Evolutionary conservation across 2,797 vertebrate genomes (phyloP).

Genomic region (Discoglossus pictus): DNA sequence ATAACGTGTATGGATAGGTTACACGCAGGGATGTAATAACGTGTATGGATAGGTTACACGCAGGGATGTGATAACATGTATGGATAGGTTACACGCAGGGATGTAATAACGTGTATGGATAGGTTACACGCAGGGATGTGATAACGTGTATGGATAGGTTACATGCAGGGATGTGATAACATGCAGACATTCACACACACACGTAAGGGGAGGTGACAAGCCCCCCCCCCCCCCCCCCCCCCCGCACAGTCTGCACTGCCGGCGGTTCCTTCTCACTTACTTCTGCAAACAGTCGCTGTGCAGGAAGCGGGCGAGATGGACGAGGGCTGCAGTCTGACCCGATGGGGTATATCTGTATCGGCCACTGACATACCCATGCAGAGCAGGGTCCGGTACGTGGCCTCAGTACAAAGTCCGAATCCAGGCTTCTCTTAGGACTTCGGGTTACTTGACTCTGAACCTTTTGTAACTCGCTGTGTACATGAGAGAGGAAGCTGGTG

Average conservation of each 20-base stretch:
- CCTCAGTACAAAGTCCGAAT: background rate
- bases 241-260: background rate
- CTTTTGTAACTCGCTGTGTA: no score
- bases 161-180: background rate
- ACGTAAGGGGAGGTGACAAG: background rate
- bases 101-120: background rate
- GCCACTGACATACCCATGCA: background rate
- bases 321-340: background rate
- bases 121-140: background rate
- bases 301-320: slow-evolving; percentile 32
- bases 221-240: no score
- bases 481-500: slow-evolving; percentile 30
- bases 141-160: background rate
- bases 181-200: background rate
- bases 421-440: background rate
- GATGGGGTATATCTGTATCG: background rate
- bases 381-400: slow-evolving; percentile 6
- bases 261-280: slow-evolving; percentile 4
- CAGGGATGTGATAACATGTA: background rate
- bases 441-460: no score
- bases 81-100: background rate
- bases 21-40: background rate
- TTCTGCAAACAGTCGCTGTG: slow-evolving; percentile 40
- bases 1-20: background rate
- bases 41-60: background rate